phyloP scores from a whole-genome alignment of 2,113 vertebrate species.

The Pseudorasbora parva region DNA sequence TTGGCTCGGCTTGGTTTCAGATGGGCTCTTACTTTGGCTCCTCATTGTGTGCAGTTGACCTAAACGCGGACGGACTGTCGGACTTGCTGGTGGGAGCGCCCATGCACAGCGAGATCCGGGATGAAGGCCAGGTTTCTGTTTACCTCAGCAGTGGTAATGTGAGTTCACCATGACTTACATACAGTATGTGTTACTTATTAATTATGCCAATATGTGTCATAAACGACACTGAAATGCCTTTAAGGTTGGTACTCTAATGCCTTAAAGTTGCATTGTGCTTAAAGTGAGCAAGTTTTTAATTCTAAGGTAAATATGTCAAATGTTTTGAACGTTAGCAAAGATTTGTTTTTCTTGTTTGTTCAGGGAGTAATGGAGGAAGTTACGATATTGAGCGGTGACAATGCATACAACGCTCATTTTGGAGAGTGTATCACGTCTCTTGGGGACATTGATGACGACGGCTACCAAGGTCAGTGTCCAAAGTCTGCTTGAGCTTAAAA shows the following conservation, averaged over 20 bases:
- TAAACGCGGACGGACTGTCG: slow-evolving; percentile 94
- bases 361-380: slow-evolving; percentile 93
- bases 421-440: slow-evolving; percentile 89
- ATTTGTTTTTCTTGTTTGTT: slow-evolving; percentile 57
- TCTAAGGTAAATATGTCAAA: neutral
- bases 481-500: neutral
- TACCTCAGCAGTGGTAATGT: slow-evolving; percentile 97
- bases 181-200: neutral
- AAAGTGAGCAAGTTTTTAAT: neutral
- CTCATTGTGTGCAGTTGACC: slow-evolving; percentile 98
- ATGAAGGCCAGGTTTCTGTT: slow-evolving; percentile 95
- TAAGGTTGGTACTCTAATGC: neutral
- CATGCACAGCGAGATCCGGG: slow-evolving; percentile 94
- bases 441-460: slow-evolving; percentile 92
- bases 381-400: slow-evolving; percentile 79
- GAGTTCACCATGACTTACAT: slow-evolving; percentile 72
- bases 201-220: neutral
- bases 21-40: slow-evolving; percentile 99
- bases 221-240: neutral
- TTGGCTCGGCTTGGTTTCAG: slow-evolving; percentile 93
- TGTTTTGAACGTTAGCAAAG: neutral
- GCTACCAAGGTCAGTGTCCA: slow-evolving; percentile 85
- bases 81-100: slow-evolving; percentile 98
- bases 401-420: slow-evolving; percentile 91
- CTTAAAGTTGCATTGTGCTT: neutral